A percentile compares a stretch with the other conserved stretches of the same genome.
Conservation (phyloP, 2,888 invertebrate genomes). For the Coelopa pilipes region DNA sequence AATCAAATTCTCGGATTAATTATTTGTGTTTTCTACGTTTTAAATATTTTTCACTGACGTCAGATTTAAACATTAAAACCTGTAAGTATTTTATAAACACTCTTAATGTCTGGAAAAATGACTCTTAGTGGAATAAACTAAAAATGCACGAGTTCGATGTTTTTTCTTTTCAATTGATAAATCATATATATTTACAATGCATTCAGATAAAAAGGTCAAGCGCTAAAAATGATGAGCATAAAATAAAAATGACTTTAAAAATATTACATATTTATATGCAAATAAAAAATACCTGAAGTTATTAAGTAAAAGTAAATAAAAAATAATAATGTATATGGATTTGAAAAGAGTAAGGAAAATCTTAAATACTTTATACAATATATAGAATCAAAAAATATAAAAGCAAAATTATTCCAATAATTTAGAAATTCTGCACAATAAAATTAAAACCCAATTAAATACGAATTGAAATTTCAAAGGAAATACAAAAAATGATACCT, state of each 20-base stretch:
- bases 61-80: too few relatives aligned
- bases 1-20: not conserved
- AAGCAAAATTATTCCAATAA: not conserved
- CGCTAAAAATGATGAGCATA: not conserved
- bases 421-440: not conserved
- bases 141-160: too few relatives aligned
- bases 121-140: too few relatives aligned
- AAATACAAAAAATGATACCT: too few relatives aligned
- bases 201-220: not conserved
- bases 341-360: not conserved
- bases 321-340: not conserved
- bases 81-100: too few relatives aligned
- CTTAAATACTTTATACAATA: not conserved
- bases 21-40: not conserved
- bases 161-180: too few relatives aligned
- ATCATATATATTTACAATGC: not conserved
- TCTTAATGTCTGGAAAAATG: too few relatives aligned
- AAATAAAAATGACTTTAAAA: not conserved
- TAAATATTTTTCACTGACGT: not conserved
- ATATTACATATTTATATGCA: not conserved
- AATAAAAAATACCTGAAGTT: constrained; percentile 22
- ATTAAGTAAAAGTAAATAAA: constrained; percentile 7
- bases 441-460: too few relatives aligned
- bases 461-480: too few relatives aligned
- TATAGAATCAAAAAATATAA: constrained; percentile 1